phyloP scores from a whole-genome alignment of 2,797 vertebrate species.

The Macropus fuliginosus region DNA sequence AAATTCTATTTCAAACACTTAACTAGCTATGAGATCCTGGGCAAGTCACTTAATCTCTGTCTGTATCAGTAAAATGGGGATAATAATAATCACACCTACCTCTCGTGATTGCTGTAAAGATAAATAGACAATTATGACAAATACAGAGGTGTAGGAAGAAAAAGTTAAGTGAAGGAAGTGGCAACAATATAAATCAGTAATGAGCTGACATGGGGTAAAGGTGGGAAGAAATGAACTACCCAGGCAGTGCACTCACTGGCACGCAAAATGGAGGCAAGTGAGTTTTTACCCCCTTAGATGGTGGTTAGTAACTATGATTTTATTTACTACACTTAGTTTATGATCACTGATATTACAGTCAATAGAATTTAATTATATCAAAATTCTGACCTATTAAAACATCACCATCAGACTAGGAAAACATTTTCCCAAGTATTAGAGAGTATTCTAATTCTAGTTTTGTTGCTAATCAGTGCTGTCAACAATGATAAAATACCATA shows the following conservation, averaged over 20 bases:
- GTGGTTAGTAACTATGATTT: neutral
- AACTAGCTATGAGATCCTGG: neutral
- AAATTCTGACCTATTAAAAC: conserved; percentile 24
- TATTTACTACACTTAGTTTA: neutral
- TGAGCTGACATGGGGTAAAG: neutral
- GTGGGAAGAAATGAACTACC: neutral
- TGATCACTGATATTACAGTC: neutral
- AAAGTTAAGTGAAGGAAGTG: neutral
- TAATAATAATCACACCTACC: neutral
- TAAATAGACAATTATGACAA: neutral
- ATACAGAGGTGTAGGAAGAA: neutral
- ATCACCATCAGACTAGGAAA: conserved; percentile 12
- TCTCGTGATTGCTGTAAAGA: neutral
- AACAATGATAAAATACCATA: conserved; percentile 20
- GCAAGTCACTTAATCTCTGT: neutral
- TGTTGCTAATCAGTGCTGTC: neutral
- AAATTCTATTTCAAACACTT: neutral
- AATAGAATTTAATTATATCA: neutral
- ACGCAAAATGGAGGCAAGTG: neutral
- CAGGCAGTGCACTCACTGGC: neutral
- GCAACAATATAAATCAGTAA: neutral
- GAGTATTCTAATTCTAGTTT: neutral
- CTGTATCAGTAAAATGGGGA: neutral
- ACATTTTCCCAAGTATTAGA: conserved; percentile 6
- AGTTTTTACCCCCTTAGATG: neutral